Evolutionary conservation across 2,113 vertebrate genomes (phyloP).

Genomic region (Grus americana): DNA sequence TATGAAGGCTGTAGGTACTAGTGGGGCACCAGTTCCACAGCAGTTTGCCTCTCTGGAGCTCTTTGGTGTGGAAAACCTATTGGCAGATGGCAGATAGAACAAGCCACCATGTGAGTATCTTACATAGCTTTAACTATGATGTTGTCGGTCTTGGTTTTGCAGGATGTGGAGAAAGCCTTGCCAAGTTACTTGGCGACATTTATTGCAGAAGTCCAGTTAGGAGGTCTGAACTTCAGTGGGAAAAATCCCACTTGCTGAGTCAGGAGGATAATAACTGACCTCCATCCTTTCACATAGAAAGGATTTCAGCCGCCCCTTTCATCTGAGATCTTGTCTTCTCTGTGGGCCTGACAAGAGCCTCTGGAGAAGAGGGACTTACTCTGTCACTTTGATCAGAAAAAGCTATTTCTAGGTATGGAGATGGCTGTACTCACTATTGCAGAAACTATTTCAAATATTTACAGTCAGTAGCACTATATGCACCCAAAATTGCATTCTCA

Average conservation of each 20-base stretch:
- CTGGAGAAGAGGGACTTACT: background rate
- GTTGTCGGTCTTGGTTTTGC: background rate
- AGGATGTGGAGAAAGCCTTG: background rate
- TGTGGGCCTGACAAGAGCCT: background rate
- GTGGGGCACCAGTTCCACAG: background rate
- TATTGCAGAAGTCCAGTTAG: background rate
- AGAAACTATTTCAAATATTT: background rate
- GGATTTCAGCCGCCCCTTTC: background rate
- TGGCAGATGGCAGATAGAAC: background rate
- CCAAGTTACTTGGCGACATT: fast-evolving
- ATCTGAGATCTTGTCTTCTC: background rate
- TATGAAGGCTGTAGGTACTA: background rate
- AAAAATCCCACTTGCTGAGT: background rate
- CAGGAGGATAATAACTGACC: background rate
- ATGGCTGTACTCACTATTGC: background rate
- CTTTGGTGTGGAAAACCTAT: background rate
- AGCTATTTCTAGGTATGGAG: background rate
- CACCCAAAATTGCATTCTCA: background rate
- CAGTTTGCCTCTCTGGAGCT: background rate
- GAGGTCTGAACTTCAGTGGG: background rate
- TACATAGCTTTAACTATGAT: background rate
- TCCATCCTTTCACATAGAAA: background rate
- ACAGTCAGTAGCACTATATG: background rate
- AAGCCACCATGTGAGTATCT: background rate
- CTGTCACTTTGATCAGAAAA: background rate